Conservation (phyloP, 2,113 vertebrate species). For the Pluvialis apricaria region DNA sequence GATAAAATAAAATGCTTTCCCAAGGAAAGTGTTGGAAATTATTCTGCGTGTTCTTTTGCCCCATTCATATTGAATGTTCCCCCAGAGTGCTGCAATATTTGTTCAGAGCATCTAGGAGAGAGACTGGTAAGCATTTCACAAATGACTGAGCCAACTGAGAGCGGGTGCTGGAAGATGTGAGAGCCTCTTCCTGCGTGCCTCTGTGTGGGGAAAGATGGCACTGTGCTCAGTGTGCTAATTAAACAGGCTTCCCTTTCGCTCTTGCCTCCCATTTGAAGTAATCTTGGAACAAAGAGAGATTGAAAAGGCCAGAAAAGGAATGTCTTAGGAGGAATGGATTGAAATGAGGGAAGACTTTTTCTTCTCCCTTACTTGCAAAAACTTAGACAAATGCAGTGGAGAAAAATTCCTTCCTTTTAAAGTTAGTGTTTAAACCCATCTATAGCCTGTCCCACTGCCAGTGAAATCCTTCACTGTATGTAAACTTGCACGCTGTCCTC, state of each 20-base stretch:
- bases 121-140: not conserved
- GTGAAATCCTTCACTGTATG: not conserved
- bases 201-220: not conserved
- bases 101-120: not conserved
- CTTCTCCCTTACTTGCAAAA: not conserved
- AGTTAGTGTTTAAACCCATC: not conserved
- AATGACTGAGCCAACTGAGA: not conserved
- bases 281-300: not conserved
- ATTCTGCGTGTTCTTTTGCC: not conserved
- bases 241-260: not conserved
- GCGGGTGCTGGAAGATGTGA: not conserved
- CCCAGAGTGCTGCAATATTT: not conserved
- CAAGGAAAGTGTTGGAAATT: not conserved
- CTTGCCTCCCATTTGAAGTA: not conserved
- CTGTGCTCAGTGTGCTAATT: not conserved
- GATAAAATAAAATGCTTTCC: constrained; percentile 14
- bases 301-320: not conserved
- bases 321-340: not conserved
- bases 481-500: not conserved
- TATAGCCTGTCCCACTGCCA: not conserved
- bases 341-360: not conserved
- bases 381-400: not conserved
- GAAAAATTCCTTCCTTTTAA: not conserved
- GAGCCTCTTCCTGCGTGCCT: not conserved
- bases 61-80: not conserved